A percentile compares a stretch with the other conserved stretches of the same genome.
Conservation (phyloP, 2,797 vertebrate genomes). For the Caiman crocodilus region DNA sequence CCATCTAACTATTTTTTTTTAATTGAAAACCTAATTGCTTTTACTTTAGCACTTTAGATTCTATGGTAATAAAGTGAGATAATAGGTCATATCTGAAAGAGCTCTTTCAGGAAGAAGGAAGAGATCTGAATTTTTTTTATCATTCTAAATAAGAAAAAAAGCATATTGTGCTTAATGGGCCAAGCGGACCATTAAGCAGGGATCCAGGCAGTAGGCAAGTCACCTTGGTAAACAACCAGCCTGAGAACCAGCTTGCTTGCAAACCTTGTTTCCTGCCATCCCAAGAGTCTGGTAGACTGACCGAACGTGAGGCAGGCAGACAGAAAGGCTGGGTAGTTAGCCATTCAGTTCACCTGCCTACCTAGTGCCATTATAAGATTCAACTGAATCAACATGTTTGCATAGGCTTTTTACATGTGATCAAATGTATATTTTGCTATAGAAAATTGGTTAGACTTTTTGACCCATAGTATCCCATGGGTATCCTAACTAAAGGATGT, state of each 20-base stretch:
- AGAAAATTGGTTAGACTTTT: not conserved
- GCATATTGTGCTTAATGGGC: not conserved
- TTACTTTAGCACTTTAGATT: not conserved
- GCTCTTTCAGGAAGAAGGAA: not conserved
- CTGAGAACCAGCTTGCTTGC: not conserved
- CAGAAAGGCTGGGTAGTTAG: not conserved
- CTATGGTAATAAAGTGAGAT: not conserved
- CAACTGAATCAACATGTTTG: not conserved
- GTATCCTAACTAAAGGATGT: too few species aligned
- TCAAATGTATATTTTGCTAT: not conserved
- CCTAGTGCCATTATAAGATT: not conserved
- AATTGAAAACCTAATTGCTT: not conserved
- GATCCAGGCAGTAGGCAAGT: not conserved
- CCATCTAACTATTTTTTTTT: not conserved
- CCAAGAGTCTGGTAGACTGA: not conserved
- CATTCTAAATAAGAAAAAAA: not conserved
- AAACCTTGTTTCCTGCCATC: not conserved
- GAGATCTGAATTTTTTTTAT: not conserved
- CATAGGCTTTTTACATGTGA: not conserved
- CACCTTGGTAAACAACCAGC: not conserved
- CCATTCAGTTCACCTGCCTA: not conserved
- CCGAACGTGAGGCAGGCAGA: not conserved
- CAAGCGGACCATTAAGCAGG: not conserved
- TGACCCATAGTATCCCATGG: too few species aligned
- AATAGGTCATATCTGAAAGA: not conserved